Evolutionary conservation across 2,888 invertebrate genomes (phyloP).

Genomic region (Drosophila peninsularis): DNA sequence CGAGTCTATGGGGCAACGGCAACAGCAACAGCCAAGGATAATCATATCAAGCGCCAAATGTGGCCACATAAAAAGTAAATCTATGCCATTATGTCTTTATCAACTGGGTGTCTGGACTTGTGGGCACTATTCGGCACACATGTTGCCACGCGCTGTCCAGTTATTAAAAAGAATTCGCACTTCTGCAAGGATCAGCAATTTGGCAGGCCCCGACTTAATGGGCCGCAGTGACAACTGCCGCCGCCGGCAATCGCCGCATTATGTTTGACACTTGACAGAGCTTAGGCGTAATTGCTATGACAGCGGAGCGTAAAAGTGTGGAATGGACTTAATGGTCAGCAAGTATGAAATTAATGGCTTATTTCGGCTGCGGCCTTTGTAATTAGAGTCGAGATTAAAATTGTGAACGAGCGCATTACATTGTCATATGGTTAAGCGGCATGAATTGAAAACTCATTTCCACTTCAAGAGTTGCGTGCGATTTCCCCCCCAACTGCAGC

Average conservation of each 20-base stretch:
- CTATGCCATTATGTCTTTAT: constrained; percentile 79
- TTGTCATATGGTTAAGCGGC: constrained; percentile 22
- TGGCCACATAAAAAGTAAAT: constrained; percentile 70
- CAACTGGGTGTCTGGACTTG: constrained; percentile 62
- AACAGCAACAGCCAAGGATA: constrained; percentile 38
- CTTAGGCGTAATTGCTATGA: constrained; percentile 73
- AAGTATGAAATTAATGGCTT: constrained; percentile 78
- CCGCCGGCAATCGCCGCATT: constrained; percentile 58
- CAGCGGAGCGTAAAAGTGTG: constrained; percentile 52
- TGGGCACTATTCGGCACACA: constrained; percentile 77
- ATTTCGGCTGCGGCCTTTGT: constrained; percentile 30
- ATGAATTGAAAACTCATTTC: constrained; percentile 4
- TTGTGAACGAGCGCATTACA: constrained; percentile 13
- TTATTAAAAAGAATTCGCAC: constrained; percentile 79
- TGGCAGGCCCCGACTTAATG: constrained; percentile 62
- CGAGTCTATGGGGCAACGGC: background rate
- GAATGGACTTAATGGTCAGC: constrained; percentile 69
- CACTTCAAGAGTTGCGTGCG: background rate
- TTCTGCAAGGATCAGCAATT: constrained; percentile 61
- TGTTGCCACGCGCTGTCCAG: constrained; percentile 55
- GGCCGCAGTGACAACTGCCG: constrained; percentile 66
- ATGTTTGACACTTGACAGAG: constrained; percentile 76
- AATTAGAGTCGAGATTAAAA: constrained; percentile 51
- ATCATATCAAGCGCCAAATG: constrained; percentile 72
- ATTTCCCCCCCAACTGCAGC: constrained; percentile 1